phyloP scores from a whole-genome alignment of 53 echinoderm and acorn worm species.

The Crossaster papposus region DNA sequence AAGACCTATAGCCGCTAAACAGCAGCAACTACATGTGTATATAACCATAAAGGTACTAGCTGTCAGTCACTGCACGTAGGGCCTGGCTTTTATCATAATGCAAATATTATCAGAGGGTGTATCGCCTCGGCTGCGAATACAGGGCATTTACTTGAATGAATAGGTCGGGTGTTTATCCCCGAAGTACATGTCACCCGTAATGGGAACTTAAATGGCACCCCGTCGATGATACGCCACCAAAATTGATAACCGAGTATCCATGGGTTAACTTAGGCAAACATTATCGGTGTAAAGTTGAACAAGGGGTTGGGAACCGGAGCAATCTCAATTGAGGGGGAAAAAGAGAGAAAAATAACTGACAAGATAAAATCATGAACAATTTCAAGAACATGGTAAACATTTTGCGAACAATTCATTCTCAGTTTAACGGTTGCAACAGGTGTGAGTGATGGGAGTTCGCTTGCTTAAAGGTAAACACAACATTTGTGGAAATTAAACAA shows the following conservation, averaged over 20 bases:
- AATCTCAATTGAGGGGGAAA: background rate
- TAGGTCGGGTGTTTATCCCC: slow-evolving; percentile 17
- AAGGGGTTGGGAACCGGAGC: background rate
- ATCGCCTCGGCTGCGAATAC: slow-evolving; percentile 16
- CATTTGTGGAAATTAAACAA: too few species aligned
- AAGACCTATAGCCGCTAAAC: background rate
- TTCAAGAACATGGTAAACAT: background rate
- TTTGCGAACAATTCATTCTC: background rate
- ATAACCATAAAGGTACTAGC: background rate
- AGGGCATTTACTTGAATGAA: slow-evolving; percentile 32
- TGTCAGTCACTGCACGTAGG: slow-evolving; percentile 8
- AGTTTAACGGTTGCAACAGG: background rate
- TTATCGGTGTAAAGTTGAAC: background rate
- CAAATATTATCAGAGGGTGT: slow-evolving; percentile 53
- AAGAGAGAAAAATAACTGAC: background rate
- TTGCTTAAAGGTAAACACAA: too few species aligned
- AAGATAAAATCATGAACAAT: background rate
- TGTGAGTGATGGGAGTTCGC: background rate
- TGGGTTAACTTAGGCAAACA: background rate
- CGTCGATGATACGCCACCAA: background rate
- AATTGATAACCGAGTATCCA: background rate
- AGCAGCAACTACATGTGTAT: background rate
- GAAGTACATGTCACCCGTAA: slow-evolving; percentile 22
- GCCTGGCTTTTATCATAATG: slow-evolving; percentile 27
- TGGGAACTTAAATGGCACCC: background rate